These are phyloP conservation scores for Liasis olivaceus DNA, from an alignment of 2,797 vertebrate genomes.

Conservation along the genomic window DNA sequence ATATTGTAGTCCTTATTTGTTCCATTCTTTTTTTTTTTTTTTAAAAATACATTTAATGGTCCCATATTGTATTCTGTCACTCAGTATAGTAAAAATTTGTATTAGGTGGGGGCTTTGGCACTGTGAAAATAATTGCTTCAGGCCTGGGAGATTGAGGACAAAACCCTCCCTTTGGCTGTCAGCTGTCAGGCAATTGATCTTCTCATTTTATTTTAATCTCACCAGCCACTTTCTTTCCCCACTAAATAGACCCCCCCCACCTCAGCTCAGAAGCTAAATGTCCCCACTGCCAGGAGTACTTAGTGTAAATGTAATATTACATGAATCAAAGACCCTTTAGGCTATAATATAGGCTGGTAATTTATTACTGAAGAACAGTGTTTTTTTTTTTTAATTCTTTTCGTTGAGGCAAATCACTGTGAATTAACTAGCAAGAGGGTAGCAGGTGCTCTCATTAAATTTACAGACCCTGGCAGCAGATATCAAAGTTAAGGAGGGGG, in stretches of 20 bases:
- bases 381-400: constrained; percentile 73
- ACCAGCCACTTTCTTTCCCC: constrained; percentile 61
- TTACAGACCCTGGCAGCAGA: constrained; percentile 69
- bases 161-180: constrained; percentile 64
- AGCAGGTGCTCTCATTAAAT: constrained; percentile 77
- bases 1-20: not conserved
- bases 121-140: constrained; percentile 44
- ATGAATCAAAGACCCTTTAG: constrained; percentile 75
- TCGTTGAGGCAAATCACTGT: constrained; percentile 66
- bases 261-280: constrained; percentile 69
- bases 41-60: constrained; percentile 11
- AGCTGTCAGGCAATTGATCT: constrained; percentile 70
- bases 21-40: not conserved
- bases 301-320: constrained; percentile 74
- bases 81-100: constrained; percentile 43
- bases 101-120: constrained; percentile 47
- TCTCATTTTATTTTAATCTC: constrained; percentile 71
- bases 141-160: constrained; percentile 67
- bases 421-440: constrained; percentile 75
- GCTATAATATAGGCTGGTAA: constrained; percentile 71
- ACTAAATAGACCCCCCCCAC: constrained; percentile 32
- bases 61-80: not conserved
- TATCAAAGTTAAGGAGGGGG: constrained; percentile 54
- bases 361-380: constrained; percentile 77
- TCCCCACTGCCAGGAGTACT: constrained; percentile 68